Evolutionary conservation across 2,113 vertebrate species (phyloP).

Genomic region (Paramormyrops kingsleyae): DNA sequence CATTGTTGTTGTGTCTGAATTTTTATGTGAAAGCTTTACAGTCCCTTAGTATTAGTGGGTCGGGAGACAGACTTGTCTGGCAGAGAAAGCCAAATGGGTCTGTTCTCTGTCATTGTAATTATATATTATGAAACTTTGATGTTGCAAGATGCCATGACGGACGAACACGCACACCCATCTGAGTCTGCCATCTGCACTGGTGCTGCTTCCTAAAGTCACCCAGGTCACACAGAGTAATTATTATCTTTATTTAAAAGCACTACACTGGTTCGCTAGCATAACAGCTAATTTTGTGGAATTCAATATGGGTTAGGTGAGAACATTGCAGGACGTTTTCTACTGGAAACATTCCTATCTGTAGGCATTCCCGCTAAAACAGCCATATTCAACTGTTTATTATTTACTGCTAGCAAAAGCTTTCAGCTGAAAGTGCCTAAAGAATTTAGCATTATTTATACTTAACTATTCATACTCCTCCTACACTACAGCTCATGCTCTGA

Average conservation of each 20-base stretch:
- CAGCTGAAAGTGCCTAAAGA: neutral
- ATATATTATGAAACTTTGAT: neutral
- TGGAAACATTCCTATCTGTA: neutral
- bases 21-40: neutral
- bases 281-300: neutral
- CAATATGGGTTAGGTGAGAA: neutral
- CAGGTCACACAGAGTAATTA: neutral
- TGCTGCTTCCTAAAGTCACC: neutral
- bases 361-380: neutral
- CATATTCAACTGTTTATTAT: neutral
- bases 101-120: constrained; percentile 6
- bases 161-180: neutral
- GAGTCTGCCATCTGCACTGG: neutral
- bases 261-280: neutral
- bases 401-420: neutral
- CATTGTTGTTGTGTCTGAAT: neutral
- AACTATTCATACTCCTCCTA: neutral
- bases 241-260: neutral
- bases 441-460: neutral
- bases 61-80: neutral
- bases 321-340: neutral
- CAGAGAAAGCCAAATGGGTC: neutral
- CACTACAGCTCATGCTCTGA: neutral
- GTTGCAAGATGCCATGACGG: neutral
- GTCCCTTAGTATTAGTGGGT: neutral